Evolutionary conservation across 2,888 invertebrate genomes (phyloP), one percentile per base, ranked within the genome.

Genomic region (Eumacrocentrus americanus): DNA sequence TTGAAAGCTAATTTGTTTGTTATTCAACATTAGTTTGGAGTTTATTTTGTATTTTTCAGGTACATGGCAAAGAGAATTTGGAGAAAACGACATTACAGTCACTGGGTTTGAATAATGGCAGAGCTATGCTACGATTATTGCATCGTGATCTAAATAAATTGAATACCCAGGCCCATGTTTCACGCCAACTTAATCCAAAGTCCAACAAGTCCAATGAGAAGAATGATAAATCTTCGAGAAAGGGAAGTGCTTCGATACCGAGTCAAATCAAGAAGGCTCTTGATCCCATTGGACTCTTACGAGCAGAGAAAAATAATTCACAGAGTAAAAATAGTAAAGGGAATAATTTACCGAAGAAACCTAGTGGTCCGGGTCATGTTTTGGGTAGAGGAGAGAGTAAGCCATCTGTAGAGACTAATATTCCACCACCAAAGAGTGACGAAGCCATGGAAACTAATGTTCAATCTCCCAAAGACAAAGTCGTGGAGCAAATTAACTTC

Each of bases 71-170:
- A 58, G 80, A 84, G 57, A 84, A 85, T 44, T 82, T 95, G 53
- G 83, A 85, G 70, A 83, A 82, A 50, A 91, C 91, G 53, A 90
- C 90, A 1, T 83, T 95, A 22, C 87, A 89, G 70, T 89, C 88
- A 46, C 81, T 95, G 57, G 95, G 95, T 9, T 83, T 95, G 50
- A 89, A 89, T 37, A 83, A 85, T 62, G 94, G 94, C 4, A 86
- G 90, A 76, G 94, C 91, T 11, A 87, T 92, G 76, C 82, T 94
- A 42, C 82, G 91, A 64, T 76, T 91, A 60, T 79, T 89, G 34
- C 84, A 90, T 72, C 88, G 89, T 77, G 80, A 82, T 61, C 85
- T 86, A n/a, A 88, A 88, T 68, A 86, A 88, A 72, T 80, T 88
- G 11, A 85, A 83, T 71, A 85, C 80, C 12, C 91, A 91, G 82